These are phyloP conservation scores for Apis cerana DNA, from an alignment of 1,140 invertebrate genomes.

Conservation along the genomic window DNA sequence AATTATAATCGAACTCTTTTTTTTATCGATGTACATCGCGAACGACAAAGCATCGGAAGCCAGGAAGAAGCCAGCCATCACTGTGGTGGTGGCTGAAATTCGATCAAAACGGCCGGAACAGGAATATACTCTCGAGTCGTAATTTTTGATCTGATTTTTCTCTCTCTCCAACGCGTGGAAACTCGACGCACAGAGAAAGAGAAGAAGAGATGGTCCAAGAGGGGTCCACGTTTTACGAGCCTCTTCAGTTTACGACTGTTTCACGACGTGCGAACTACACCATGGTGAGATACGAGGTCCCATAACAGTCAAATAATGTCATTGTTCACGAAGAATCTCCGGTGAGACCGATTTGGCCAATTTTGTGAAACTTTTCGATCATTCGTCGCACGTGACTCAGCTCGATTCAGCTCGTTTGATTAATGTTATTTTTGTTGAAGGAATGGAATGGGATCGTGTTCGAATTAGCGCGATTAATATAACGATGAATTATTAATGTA, in stretches of 20 bases:
- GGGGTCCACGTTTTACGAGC: slow-evolving; percentile 64
- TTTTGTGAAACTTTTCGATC: neutral
- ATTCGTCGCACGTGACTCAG: neutral
- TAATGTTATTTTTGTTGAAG: neutral
- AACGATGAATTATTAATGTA: no score
- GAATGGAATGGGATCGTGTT: neutral
- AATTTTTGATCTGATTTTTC: slow-evolving; percentile 4
- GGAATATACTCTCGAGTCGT: slow-evolving; percentile 20
- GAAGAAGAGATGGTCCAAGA: neutral
- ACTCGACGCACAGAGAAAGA: neutral
- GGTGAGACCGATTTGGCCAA: slow-evolving; percentile 60
- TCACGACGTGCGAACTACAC: slow-evolving; percentile 76
- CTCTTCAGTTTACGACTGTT: slow-evolving; percentile 76
- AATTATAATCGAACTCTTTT: no score
- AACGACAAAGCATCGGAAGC: neutral
- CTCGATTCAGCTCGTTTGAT: neutral
- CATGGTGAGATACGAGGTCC: slow-evolving; percentile 74
- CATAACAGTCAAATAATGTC: slow-evolving; percentile 79
- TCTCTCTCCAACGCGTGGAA: neutral
- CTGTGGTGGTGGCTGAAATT: neutral
- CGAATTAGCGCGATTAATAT: no score
- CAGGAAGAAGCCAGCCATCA: neutral
- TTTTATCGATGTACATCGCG: no score
- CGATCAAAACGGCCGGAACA: neutral
- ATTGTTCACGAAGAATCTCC: slow-evolving; percentile 74